Evolutionary conservation across 2,888 invertebrate genomes (phyloP), one percentile per base, ranked within the genome.

Genomic region (Morinoia aosen): DNA sequence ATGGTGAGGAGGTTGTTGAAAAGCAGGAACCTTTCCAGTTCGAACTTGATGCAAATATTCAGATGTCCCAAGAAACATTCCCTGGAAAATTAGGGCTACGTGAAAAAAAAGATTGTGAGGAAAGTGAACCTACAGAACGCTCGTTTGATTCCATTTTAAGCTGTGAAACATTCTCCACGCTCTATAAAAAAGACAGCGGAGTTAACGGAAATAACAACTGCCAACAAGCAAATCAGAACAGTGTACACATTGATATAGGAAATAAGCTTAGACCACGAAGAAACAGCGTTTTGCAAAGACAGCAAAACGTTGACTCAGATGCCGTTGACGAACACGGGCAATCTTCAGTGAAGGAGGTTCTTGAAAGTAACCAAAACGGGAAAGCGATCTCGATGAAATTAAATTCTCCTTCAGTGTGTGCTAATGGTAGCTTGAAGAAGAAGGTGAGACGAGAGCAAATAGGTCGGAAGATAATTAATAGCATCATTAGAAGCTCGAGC

Each of bases 231-330:
- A 48, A 25, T 14, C 40, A 39, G 39, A 90, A 14, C 90, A 90
- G 40, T 33, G 39, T 16, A 90, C 40, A 90, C 7, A 48, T 12
- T 40, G 48, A 48, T 25, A 48, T 8, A 48, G 40, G 39, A 40
- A 90, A 40, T 14, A 10, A 90, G 40, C 14, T 57, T 10, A 33
- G 93, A n/a, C 19, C 5, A 0, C 39, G 93, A 33, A 93, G 93
- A n/a, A 93, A 93, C 93, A 93, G 93, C 25, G 93, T 93, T 7
- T 57, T 93, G 57, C 93, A 93, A 48, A 56, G 93, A 57, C 93
- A 93, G 93, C 93, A 57, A 57, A 93, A 93, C n/a, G 48, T 93
- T 57, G 93, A 93, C n/a, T 33, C 57, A 25, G 93, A 93, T 11
- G 56, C 33, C n/a, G n/a, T 33, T 48, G 93, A 93, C 8, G 48